Conservation (phyloP, 2,113 vertebrate species). For the Chionis minor region DNA sequence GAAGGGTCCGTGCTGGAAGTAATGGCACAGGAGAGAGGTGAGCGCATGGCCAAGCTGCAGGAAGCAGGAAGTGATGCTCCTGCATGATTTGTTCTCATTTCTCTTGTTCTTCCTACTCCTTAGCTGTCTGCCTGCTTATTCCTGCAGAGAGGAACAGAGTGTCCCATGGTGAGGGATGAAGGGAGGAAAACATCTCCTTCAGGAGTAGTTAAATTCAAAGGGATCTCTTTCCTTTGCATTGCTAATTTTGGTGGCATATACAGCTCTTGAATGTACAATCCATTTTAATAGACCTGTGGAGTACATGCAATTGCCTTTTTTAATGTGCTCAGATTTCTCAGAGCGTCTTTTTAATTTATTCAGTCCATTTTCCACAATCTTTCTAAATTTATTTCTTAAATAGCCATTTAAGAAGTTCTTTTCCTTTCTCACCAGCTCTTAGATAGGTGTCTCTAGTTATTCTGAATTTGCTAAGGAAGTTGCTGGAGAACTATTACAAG, state of each 20-base stretch:
- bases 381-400: background rate
- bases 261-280: background rate
- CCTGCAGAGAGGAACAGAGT: background rate
- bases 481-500: background rate
- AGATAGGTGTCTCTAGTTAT: background rate
- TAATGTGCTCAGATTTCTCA: background rate
- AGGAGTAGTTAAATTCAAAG: background rate
- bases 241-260: background rate
- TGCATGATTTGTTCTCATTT: background rate
- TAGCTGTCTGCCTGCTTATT: background rate
- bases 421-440: background rate
- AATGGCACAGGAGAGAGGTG: background rate
- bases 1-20: rapidly evolving
- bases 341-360: background rate
- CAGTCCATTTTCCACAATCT: background rate
- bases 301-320: background rate
- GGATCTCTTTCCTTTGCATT: background rate
- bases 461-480: background rate
- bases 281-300: background rate
- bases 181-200: background rate
- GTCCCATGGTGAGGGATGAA: background rate
- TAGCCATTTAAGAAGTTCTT: background rate
- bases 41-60: background rate
- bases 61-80: background rate
- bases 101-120: background rate